phyloP scores from a whole-genome alignment of 2,888 invertebrate species.

The Papilio protenor region DNA sequence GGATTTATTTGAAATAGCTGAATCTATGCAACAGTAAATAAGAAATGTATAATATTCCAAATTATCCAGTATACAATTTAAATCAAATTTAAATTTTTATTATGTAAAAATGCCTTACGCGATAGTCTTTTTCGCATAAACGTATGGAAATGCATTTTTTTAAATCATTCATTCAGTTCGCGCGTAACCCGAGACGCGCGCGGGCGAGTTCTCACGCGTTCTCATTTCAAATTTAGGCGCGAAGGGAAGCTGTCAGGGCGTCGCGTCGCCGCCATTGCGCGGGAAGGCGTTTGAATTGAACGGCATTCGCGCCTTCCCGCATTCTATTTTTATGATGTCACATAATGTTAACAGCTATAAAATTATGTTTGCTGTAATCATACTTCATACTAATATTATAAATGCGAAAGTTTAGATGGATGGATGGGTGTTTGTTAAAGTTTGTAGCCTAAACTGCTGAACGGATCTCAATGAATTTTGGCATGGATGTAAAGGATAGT shows the following conservation, averaged over 20 bases:
- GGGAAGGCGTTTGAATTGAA: slow-evolving; percentile 45
- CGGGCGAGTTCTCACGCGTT: slow-evolving; percentile 77
- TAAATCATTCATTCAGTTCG: slow-evolving; percentile 66
- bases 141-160: slow-evolving; percentile 19
- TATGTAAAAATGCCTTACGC: background rate
- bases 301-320: slow-evolving; percentile 46
- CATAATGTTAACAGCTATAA: slow-evolving; percentile 27
- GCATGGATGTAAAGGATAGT: no score
- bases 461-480: no score
- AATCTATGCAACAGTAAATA: background rate
- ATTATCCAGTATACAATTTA: background rate
- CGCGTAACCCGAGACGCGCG: slow-evolving; percentile 68
- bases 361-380: background rate
- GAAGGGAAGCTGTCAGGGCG: slow-evolving; percentile 63
- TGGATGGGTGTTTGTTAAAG: no score
- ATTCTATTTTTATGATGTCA: slow-evolving; percentile 30
- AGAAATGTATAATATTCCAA: background rate
- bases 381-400: no score
- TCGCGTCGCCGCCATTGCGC: slow-evolving; percentile 44
- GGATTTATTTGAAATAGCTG: background rate
- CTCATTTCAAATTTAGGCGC: slow-evolving; percentile 76
- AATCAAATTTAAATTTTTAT: background rate
- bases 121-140: background rate
- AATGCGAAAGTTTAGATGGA: no score
- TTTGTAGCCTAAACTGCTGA: no score